Base-by-base conservation (phyloP, 2,113 vertebrate genomes). In the Chaetorhynchus papuensis region DNA sequence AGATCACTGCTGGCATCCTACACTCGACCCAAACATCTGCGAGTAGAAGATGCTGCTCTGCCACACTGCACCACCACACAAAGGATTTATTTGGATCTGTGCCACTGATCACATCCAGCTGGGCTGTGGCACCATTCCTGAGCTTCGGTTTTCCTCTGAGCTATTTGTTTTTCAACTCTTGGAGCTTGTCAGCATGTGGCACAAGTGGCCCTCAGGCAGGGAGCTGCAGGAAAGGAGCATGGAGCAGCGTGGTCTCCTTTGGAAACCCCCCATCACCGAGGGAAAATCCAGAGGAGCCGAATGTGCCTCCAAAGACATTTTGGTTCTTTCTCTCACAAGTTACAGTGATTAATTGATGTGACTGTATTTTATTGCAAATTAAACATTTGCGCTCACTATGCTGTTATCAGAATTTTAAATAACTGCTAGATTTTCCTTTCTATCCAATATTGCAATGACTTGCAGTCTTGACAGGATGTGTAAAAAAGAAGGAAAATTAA, bases 131-230 rank as follows among this genome's bases (percentile, higher is more conserved):
- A 41, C 39, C 6, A 3, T 2, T 53, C 60, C 70, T 35, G 47
- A 83, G 30, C 74, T 59, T 27, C 0, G 0, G 1, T 17, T 71
- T 87, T 59, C 45, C 56, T 41, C 47, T 35, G 35, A 78, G 52
- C 18, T 19, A 2, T 23, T 68, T 0, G 1, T 9, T 81, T 72
- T n/a, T 19, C 31, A 19, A 0, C 8, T 24, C 7, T 2, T 30
- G 39, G 33, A 66, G 71, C 42, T 8, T 9, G 2, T 3, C 41
- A 53, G 56, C 17, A 21, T 6, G 31, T 6, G 31, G 21, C 39
- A 85, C 37, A 5, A 30, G 64, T 7, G 28, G 33, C 56, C 24
- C n/a, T 6, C 1, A 2, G 20, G 68, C n/a, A 85, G 61, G 57
- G 47, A 91, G 52, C 59, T 64, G 22, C 31, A 71, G 37, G 53